Conservation (phyloP, 2,797 vertebrate species). For the Aeoliscus strigatus region DNA sequence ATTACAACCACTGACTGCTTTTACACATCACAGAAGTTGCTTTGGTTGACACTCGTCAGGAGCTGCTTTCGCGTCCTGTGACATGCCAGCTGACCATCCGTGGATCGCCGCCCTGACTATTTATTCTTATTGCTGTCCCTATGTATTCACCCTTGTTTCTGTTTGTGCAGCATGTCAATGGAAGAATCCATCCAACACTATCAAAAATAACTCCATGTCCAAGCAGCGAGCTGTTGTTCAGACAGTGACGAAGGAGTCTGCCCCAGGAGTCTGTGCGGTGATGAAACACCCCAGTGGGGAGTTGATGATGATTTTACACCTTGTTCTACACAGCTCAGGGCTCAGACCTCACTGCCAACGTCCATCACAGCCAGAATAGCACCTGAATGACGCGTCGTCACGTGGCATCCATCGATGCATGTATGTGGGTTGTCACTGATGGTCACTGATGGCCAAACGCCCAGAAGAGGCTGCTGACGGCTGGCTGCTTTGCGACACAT, state of each 20-base stretch:
- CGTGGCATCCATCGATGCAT: slow-evolving; percentile 11
- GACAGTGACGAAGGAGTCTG: slow-evolving; percentile 55
- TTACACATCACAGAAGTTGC: not conserved
- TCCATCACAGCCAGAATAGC: slow-evolving; percentile 27
- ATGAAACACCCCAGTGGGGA: slow-evolving; percentile 54
- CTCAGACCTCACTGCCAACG: slow-evolving; percentile 21
- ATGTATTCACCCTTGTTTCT: slow-evolving; percentile 35
- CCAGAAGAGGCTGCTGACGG: slow-evolving; percentile 25
- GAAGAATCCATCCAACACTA: slow-evolving; percentile 25
- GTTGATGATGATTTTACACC: slow-evolving; percentile 54
- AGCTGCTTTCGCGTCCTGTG: not conserved
- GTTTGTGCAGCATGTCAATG: slow-evolving; percentile 47
- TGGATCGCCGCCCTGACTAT: slow-evolving; percentile 1
- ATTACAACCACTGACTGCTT: no score
- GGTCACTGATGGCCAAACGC: slow-evolving; percentile 22
- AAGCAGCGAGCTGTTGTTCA: slow-evolving; percentile 49
- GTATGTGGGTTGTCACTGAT: slow-evolving; percentile 35
- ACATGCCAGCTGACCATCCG: not conserved
- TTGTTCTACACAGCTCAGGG: slow-evolving; percentile 46
- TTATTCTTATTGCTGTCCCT: no score
- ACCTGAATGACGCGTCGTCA: slow-evolving; percentile 32
- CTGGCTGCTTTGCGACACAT: slow-evolving; percentile 2
- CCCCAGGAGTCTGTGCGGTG: slow-evolving; percentile 37
- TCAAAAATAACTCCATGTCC: slow-evolving; percentile 57
- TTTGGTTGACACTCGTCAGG: not conserved